Evolutionary conservation across 1,140 invertebrate genomes (phyloP).

Genomic region (Nymphalis io): DNA sequence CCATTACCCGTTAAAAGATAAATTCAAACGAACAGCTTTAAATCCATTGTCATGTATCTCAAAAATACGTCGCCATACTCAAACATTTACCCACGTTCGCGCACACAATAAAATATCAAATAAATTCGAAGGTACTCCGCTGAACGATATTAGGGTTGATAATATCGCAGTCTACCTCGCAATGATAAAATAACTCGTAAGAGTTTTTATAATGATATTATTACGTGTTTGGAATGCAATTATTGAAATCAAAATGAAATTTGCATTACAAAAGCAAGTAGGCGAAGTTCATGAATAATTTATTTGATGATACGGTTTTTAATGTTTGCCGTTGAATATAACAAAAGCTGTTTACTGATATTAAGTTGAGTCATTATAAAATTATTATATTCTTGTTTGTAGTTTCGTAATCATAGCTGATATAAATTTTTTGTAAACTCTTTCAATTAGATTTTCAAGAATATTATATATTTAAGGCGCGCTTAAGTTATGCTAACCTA

Average conservation of each 20-base stretch:
- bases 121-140: conserved; percentile 38
- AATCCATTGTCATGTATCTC: conserved; percentile 34
- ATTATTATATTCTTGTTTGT: neutral
- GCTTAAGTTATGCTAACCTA: too few relatives aligned
- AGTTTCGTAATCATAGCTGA: too few relatives aligned
- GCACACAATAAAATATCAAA: conserved; percentile 43
- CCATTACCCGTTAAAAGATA: conserved; percentile 23
- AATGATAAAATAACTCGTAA: conserved; percentile 46
- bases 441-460: neutral
- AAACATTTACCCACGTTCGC: conserved; percentile 49
- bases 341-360: conserved; percentile 11
- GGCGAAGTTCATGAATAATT: conserved; percentile 57
- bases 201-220: conserved; percentile 50
- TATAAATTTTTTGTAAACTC: neutral
- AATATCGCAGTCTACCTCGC: conserved; percentile 26
- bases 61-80: conserved; percentile 37
- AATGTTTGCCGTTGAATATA: conserved; percentile 26
- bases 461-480: neutral
- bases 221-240: conserved; percentile 64
- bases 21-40: conserved; percentile 20
- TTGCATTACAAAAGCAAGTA: conserved; percentile 55
- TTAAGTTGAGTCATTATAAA: neutral
- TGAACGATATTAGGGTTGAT: conserved; percentile 39
- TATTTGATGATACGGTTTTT: conserved; percentile 47
- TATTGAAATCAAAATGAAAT: conserved; percentile 62